These are phyloP conservation scores for Paraescarpia echinospica DNA, from an alignment of 1,140 invertebrate genomes.

Conservation along the genomic window DNA sequence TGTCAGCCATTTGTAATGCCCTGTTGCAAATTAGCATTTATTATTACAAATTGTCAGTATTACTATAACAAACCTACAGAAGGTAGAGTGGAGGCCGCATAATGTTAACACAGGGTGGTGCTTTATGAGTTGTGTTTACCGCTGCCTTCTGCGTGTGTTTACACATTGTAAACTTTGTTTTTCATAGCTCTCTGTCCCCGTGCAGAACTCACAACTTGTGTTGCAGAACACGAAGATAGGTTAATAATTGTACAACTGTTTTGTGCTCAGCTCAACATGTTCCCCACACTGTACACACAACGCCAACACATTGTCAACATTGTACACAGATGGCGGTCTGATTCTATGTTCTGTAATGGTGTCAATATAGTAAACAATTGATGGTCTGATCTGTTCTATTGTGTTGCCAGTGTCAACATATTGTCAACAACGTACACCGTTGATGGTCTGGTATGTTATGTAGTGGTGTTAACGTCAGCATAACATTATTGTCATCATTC, in stretches of 20 bases:
- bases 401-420: no score
- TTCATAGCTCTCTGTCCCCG: no score
- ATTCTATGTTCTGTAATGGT: no score
- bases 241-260: not conserved
- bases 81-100: not conserved
- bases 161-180: not conserved
- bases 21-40: not conserved
- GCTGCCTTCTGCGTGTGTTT: not conserved
- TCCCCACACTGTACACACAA: not conserved
- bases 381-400: no score
- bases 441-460: not conserved
- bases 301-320: no score
- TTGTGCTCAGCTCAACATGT: not conserved
- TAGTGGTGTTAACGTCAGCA: not conserved
- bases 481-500: no score
- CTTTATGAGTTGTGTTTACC: not conserved
- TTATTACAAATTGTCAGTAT: no score
- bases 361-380: no score
- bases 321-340: no score
- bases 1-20: not conserved
- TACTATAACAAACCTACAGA: not conserved
- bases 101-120: not conserved
- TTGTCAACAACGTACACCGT: no score
- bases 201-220: not conserved
- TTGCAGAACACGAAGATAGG: not conserved